Conservation (phyloP, 1,140 invertebrate species). For the Subanguina moxae region DNA sequence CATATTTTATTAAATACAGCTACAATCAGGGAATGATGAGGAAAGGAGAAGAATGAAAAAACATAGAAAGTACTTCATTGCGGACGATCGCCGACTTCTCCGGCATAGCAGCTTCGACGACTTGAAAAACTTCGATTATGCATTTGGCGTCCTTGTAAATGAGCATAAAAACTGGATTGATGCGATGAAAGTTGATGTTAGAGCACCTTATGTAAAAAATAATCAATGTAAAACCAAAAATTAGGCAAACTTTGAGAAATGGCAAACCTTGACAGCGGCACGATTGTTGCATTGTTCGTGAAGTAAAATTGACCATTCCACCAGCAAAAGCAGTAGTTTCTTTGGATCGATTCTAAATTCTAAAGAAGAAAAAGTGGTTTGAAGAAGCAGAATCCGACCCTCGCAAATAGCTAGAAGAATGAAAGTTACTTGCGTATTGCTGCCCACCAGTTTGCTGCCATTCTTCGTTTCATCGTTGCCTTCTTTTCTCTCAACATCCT, state of each 20-base stretch:
- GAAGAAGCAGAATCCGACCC: not conserved
- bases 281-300: conserved; percentile 30
- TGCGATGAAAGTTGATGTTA: conserved; percentile 44
- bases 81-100: conserved; percentile 34
- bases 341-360: conserved; percentile 15
- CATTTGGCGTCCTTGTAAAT: conserved; percentile 10
- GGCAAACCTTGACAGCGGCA: conserved; percentile 41
- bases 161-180: conserved; percentile 35
- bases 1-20: no score
- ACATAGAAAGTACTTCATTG: conserved; percentile 3
- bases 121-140: conserved; percentile 3
- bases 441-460: not conserved
- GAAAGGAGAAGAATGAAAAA: conserved; percentile 32
- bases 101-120: conserved; percentile 18
- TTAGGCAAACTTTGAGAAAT: no score
- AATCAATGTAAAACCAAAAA: no score
- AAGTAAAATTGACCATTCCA: conserved; percentile 27
- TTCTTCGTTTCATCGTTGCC: conserved; percentile 1
- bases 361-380: not conserved
- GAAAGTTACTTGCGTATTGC: conserved; percentile 3
- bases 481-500: not conserved
- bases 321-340: conserved; percentile 21
- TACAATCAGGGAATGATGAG: conserved; percentile 17
- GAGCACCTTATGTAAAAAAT: conserved; percentile 32
- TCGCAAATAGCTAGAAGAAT: conserved; percentile 2